Base-by-base conservation (phyloP, 2,888 invertebrate genomes). In the Megaustenia siamemsis region DNA sequence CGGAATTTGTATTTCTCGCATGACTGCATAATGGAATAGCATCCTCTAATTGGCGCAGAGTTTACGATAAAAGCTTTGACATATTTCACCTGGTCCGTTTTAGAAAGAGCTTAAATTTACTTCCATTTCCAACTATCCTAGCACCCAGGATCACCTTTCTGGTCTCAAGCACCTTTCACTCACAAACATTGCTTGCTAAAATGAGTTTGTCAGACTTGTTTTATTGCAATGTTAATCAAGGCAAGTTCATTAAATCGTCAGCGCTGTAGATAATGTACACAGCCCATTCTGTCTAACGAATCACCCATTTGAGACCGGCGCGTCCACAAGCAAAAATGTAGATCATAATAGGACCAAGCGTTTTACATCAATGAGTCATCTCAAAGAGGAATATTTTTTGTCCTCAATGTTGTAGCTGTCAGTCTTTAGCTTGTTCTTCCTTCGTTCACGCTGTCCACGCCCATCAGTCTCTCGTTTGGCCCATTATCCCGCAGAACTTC, bases 21-120 rank as follows among this genome's bases (percentile, higher is more conserved):
- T 63, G 63, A 63, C 10, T 28, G 63, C 63, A 10, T 63, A 6
- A 28, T 28, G 63, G 63, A 63, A 63, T n/a, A n/a, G 63, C n/a
- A 28, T 28, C 10, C 63, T 28, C 28, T 63, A 28, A 63, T 10
- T 24, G 63, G 10, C n/a, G 63, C 63, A 28, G 63, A 24, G 28
- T 63, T 63, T 28, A 63, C 28, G 63, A 28, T 63, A 63, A 63
- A 63, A 63, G 63, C 63, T 28, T 63, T 63, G 63, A 28, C 63
- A n/a, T 28, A 63, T 63, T 63, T n/a, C 63, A 28, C 63, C 28
- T 56, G 56, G 28, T 63, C n/a, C 10, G 8, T 45, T 45, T 45
- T 45, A 12, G 12, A 45, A 45, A 12, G 8, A 45, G 12, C 6
- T 45, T 10, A 45, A 45, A 45, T 12, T 45, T 10, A 12, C 45